Conservation (phyloP, 2,888 invertebrate genomes). For the Drosophila robusta region DNA sequence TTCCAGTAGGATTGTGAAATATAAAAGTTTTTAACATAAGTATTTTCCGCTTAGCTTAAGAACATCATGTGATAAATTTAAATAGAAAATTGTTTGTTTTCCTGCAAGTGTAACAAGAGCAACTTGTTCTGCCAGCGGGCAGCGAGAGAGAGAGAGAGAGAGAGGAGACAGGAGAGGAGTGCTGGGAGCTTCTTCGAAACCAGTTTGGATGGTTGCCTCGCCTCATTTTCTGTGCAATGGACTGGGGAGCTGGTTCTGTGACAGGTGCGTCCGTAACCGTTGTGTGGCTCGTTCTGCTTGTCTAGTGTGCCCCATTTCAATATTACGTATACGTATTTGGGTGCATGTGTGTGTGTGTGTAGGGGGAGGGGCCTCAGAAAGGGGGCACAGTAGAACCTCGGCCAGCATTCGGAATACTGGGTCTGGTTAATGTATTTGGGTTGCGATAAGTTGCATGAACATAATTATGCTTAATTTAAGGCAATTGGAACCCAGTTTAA, state of each 20-base stretch:
- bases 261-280: conserved; percentile 50
- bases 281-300: conserved; percentile 8
- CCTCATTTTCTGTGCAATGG: conserved; percentile 19
- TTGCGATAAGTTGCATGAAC: conserved; percentile 38
- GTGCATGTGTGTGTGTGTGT: too few species aligned
- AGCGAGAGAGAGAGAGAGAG: too few species aligned
- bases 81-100: background rate
- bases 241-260: conserved; percentile 45
- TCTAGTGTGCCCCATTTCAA: conserved; percentile 62
- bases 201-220: conserved; percentile 46
- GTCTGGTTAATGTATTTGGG: conserved; percentile 72
- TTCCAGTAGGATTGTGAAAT: too few species aligned
- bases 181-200: conserved; percentile 39
- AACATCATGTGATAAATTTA: too few species aligned
- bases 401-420: conserved; percentile 20
- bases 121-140: conserved; percentile 24
- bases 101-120: conserved; percentile 34
- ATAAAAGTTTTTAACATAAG: too few species aligned
- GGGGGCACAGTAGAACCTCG: conserved; percentile 2
- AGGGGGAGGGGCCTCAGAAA: too few species aligned
- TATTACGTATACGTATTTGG: conserved; percentile 67
- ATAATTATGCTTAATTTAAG: conserved; percentile 3
- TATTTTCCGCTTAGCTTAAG: too few species aligned
- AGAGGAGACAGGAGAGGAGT: too few species aligned
- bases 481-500: conserved; percentile 20